A percentile compares a stretch with the other conserved stretches of the same genome.
phyloP scores from a whole-genome alignment of 1,140 invertebrate species.

The Drosophila ambigua region DNA sequence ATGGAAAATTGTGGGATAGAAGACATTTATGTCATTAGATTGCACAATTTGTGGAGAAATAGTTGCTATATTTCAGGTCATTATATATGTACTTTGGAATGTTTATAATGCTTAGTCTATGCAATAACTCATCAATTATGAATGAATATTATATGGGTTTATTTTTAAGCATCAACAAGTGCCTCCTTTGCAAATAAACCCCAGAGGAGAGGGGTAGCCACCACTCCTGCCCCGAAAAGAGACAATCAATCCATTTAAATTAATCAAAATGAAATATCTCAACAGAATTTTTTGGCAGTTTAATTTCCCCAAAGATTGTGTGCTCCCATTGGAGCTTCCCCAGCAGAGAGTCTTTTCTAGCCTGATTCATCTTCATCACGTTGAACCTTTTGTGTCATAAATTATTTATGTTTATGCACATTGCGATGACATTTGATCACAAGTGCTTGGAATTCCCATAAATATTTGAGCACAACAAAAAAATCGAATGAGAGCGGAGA shows the following conservation, averaged over 20 bases:
- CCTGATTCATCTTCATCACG: conserved; percentile 35
- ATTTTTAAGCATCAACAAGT: no score
- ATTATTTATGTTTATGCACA: conserved; percentile 51
- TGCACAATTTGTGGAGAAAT: no score
- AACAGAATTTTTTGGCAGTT: conserved; percentile 21
- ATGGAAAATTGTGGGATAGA: neutral
- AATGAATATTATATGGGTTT: no score
- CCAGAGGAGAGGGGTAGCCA: no score
- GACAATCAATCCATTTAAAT: no score
- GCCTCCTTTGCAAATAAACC: no score
- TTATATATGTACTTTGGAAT: no score
- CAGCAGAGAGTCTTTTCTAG: neutral
- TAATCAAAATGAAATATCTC: no score
- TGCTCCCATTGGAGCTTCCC: conserved; percentile 20
- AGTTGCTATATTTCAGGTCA: no score
- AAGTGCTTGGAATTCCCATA: conserved; percentile 45
- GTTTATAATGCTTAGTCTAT: no score
- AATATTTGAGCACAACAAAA: conserved; percentile 45
- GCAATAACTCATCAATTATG: no score
- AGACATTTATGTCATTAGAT: conserved; percentile 1
- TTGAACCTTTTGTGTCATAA: conserved; percentile 44
- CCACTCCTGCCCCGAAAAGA: no score
- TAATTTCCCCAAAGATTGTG: conserved; percentile 32
- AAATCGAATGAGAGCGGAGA: conserved; percentile 16
- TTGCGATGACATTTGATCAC: conserved; percentile 50